Base-by-base conservation (phyloP, 2,797 vertebrate species). In the Antennarius maculatus region DNA sequence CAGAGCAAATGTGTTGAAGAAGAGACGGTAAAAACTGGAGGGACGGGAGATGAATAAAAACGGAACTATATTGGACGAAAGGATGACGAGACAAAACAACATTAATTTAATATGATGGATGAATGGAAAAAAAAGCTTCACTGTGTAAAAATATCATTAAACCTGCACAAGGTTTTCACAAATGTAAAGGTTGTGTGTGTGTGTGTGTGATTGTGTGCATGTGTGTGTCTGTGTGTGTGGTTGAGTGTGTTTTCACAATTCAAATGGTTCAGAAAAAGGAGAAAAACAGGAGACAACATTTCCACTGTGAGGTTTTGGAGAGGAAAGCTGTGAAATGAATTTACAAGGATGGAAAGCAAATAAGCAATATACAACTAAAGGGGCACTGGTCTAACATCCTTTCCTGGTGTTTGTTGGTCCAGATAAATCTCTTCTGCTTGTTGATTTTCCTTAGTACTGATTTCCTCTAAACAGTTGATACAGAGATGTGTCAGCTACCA, bases 61-160 rank as follows among this genome's bases (percentile, higher is more conserved):
- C 56, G 37, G 58, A 69, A 77, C 72, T 80, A 79, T 84, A 86
- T 69, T 76, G 75, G 61, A 81, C 67, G 73, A 79, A 84, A 66
- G 56, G 66, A 81, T 53, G 66, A 74, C 77, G 74, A 82, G 67
- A 57, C 65, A 71, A 68, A 71, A 31, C 45, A 47, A 80, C 72
- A 72, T 81, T 80, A 64, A 84, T 87, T 83, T 82, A 84, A 86
- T 83, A 82, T 80, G 74, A 86, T 73, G 74, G 73, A 82, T 78
- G 69, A 82, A 75, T 49, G 27, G 70, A 77, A 54, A 83, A 23
- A 79, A 77, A 54, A 66, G 62, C 69, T 65, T 66, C 49, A 69
- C 50, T 81, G 67, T 78, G 75, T 37, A 43, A 63, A 75, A 67
- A 23, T 57, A 45, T 17, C 29, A 7, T 15, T 46, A 39, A 72